Evolutionary conservation across 2,888 invertebrate species (phyloP).

Genomic region (Megalurothrips usitatus): DNA sequence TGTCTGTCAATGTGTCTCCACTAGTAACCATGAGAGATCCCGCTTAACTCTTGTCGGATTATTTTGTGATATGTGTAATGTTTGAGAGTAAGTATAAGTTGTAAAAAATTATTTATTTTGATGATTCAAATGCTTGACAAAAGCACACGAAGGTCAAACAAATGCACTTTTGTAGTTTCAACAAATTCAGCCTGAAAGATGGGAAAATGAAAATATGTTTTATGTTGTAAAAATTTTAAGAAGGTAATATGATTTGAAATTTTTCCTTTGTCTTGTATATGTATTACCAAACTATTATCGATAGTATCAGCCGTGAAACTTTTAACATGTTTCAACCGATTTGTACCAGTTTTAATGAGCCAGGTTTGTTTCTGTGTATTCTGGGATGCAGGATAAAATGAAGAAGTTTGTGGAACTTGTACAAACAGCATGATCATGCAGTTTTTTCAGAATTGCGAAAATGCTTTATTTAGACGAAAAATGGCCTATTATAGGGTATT

Average conservation of each 20-base stretch:
- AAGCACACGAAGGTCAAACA: not conserved
- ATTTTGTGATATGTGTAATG: conserved; percentile 21
- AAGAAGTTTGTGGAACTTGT: too few species aligned
- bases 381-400: too few species aligned
- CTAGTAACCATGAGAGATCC: conserved; percentile 4
- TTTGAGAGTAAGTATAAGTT: not conserved
- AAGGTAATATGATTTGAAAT: not conserved
- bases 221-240: not conserved
- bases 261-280: not conserved
- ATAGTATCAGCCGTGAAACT: too few species aligned
- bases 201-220: not conserved
- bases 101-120: conserved; percentile 7
- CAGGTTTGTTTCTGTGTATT: too few species aligned
- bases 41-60: conserved; percentile 10
- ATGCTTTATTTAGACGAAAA: not conserved
- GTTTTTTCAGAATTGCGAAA: too few species aligned
- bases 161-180: not conserved
- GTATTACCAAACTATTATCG: not conserved
- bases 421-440: too few species aligned
- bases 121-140: not conserved
- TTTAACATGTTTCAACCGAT: too few species aligned
- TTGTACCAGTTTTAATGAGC: too few species aligned
- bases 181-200: not conserved
- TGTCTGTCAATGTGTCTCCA: not conserved
- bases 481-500: not conserved